Conservation (phyloP, 2,888 invertebrate species). For the Lasioglossum calceatum region DNA sequence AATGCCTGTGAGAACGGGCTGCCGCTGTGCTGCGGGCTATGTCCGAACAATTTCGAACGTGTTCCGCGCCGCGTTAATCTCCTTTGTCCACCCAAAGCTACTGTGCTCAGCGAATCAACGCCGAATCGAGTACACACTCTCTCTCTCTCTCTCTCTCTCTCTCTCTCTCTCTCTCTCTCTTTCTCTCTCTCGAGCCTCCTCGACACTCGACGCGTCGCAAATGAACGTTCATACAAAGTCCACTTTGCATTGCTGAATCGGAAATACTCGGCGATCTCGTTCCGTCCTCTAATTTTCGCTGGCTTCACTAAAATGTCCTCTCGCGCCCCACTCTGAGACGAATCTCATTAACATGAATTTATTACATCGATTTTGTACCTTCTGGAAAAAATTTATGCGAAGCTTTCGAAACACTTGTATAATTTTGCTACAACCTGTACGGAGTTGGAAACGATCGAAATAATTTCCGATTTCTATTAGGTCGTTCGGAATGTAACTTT, state of each 20-base stretch:
- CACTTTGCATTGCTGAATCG: neutral
- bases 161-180: neutral
- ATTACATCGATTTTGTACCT: too few relatives aligned
- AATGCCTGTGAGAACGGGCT: slow-evolving; percentile 57
- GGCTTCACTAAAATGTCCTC: neutral
- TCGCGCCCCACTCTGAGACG: neutral
- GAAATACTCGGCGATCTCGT: neutral
- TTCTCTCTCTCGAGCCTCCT: neutral
- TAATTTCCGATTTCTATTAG: too few relatives aligned
- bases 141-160: neutral
- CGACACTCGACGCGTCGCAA: neutral
- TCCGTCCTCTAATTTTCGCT: neutral
- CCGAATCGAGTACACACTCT: neutral
- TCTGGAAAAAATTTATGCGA: too few relatives aligned
- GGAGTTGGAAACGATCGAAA: too few relatives aligned
- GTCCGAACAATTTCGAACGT: slow-evolving; percentile 23
- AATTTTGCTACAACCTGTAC: too few relatives aligned
- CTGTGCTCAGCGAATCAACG: slow-evolving; percentile 4
- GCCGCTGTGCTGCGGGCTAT: neutral
- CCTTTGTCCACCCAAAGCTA: slow-evolving; percentile 22
- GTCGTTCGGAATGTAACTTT: too few relatives aligned
- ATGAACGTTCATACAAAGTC: neutral
- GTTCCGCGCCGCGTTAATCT: slow-evolving; percentile 31
- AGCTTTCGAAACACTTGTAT: too few relatives aligned
- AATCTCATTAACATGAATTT: neutral